Evolutionary conservation across 2,888 invertebrate genomes (phyloP), one percentile per base, ranked within the genome.

Genomic region (Aleiodes alternator): DNA sequence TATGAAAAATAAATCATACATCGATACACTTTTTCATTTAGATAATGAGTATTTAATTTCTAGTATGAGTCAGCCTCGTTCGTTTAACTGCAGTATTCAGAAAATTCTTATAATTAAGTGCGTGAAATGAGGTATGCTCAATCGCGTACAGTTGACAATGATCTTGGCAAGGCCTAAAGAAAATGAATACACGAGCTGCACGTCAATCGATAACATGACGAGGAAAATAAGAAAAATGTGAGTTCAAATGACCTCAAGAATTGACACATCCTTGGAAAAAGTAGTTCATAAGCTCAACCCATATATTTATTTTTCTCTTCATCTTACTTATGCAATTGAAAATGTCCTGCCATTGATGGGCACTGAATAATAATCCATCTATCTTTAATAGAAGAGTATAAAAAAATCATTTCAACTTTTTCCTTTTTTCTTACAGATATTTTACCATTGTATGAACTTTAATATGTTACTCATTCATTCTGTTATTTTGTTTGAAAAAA

Each of bases 231-330:
- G 34, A 23, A 59, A 38, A 55, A 16, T 8, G 51, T 51, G 23
- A 76, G 38, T 12, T n/a, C 43, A 23, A n/a, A 50, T 76, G 74
- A 70, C 77, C 78, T 76, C 78, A 53, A 69, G 61, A 59, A 38
- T 61, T 51, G 31, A 23, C 14, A 48, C 71, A 77, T 79, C 76
- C 76, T 79, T 79, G 78, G 69, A 51, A 76, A 70, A 80, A 80
- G 69, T 79, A 80, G 79, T 73, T 80, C 79, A 74, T 69, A 79
- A 72, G 72, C 53, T 75, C 77, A 74, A 61, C 48, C 74, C 66
- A 64, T 77, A 43, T 43, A 43, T 9, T 7, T 38, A 23, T 38
- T 38, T 38, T 43, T 43, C 55, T 51, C n/a, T 50, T 59, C 23
- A 72, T 69, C 14, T 12, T 51, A 77, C 71, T 80, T 77, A 75